These are phyloP conservation scores for Meandrina meandrites DNA, from an alignment of 92 coral and sea anemone species.

Conservation along the genomic window DNA sequence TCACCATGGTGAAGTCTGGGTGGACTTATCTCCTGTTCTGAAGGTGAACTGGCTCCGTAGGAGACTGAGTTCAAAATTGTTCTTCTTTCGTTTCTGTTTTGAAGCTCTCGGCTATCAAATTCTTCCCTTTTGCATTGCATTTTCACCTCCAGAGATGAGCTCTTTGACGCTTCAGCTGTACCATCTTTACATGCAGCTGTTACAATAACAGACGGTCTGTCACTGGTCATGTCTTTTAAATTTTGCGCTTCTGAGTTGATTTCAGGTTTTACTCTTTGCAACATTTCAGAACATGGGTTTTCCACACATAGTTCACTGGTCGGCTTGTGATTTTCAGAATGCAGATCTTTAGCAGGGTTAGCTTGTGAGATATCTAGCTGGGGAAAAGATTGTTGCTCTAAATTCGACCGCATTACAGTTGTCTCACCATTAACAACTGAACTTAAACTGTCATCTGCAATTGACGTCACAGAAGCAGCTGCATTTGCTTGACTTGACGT, in stretches of 20 bases:
- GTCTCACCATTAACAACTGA: conserved; percentile 24
- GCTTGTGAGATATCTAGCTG: neutral
- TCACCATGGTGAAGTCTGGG: neutral
- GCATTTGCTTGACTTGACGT: conserved; percentile 32
- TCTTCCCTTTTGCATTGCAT: neutral
- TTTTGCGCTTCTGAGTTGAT: neutral
- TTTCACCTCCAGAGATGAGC: neutral
- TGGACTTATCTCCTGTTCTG: neutral
- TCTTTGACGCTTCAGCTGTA: neutral
- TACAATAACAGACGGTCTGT: conserved; percentile 32
- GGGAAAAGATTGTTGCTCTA: conserved; percentile 21
- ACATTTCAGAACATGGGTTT: neutral
- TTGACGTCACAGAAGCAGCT: conserved; percentile 30
- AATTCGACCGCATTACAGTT: neutral
- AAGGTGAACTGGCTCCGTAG: neutral
- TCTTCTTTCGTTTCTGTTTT: neutral
- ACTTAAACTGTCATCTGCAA: conserved; percentile 34
- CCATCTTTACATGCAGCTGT: conserved; percentile 7
- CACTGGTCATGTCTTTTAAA: neutral
- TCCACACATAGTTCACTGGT: neutral
- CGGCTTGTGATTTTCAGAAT: neutral
- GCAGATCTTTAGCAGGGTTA: neutral
- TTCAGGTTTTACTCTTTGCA: neutral
- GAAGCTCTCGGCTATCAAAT: neutral
- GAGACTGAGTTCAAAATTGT: neutral